phyloP scores from a whole-genome alignment of 2,113 vertebrate genomes.

The Phalacrocorax pelagicus region DNA sequence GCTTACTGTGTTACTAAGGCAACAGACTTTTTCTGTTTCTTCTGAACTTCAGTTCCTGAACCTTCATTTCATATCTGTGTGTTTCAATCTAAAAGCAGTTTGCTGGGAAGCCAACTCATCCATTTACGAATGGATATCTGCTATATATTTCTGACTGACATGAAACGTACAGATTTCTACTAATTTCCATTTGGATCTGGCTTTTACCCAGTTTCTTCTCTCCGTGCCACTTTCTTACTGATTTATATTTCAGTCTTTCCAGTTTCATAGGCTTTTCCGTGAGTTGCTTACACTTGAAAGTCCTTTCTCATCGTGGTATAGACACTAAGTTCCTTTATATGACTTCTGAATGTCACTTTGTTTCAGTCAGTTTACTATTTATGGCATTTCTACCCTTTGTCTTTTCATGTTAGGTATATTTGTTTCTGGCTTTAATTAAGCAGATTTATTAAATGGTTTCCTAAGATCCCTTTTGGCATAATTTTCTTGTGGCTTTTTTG shows the following conservation, averaged over 20 bases:
- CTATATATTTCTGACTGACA: rapidly evolving
- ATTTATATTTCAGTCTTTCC: neutral
- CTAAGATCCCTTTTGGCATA: neutral
- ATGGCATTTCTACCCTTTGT: neutral
- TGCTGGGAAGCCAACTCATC: neutral
- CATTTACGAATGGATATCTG: neutral
- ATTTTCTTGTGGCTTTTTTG: neutral
- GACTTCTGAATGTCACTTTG: neutral
- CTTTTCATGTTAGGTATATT: neutral
- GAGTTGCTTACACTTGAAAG: neutral
- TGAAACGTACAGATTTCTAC: neutral
- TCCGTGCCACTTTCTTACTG: neutral
- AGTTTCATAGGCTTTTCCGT: neutral
- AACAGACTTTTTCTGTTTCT: neutral
- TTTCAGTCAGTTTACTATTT: neutral
- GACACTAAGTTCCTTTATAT: neutral
- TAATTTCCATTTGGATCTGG: neutral
- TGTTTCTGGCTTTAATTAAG: neutral
- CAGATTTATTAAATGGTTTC: neutral
- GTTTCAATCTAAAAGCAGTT: neutral
- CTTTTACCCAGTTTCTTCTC: neutral
- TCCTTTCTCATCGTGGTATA: neutral
- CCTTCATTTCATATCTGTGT: neutral
- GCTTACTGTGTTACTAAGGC: neutral
- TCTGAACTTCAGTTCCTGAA: neutral